Evolutionary conservation across 2,888 invertebrate genomes (phyloP).

Genomic region (Drosophila mimica): DNA sequence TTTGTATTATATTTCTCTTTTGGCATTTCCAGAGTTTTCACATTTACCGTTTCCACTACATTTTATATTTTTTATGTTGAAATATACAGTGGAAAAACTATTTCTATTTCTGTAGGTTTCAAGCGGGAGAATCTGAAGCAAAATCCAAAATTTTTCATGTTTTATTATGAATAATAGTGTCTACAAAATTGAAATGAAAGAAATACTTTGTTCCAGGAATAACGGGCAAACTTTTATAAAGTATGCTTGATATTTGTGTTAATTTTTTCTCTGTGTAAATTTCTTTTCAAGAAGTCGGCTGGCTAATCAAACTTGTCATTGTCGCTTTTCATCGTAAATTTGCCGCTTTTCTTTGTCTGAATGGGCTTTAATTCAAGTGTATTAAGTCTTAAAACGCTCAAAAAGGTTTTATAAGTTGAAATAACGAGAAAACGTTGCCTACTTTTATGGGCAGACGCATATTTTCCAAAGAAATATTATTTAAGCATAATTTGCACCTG

Average conservation of each 20-base stretch:
- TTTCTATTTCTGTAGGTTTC: neutral
- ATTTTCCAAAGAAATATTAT: slow-evolving; percentile 7
- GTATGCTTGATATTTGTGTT: neutral
- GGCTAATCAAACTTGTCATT: slow-evolving; percentile 30
- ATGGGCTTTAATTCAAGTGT: neutral
- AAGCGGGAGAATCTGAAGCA: neutral
- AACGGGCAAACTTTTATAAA: neutral
- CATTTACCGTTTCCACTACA: slow-evolving; percentile 32
- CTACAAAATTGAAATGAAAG: too few species aligned
- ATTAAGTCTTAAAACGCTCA: slow-evolving; percentile 35
- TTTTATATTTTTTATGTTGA: slow-evolving; percentile 46
- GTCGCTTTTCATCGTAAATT: slow-evolving; percentile 24
- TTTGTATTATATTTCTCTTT: slow-evolving; percentile 59
- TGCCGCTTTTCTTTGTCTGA: neutral
- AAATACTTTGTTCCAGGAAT: neutral
- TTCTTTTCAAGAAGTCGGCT: slow-evolving; percentile 17
- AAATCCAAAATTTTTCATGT: neutral
- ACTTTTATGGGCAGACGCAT: slow-evolving; percentile 29
- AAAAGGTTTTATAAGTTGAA: slow-evolving; percentile 29
- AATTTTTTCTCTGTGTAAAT: neutral
- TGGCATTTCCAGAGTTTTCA: slow-evolving; percentile 42
- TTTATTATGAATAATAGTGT: too few species aligned
- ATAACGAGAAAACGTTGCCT: slow-evolving; percentile 37
- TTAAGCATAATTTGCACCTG: neutral
- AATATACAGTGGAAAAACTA: slow-evolving; percentile 32